These are phyloP conservation scores for Urechis unicinctus DNA, from an alignment of 2,888 invertebrate species.

Conservation along the genomic window DNA sequence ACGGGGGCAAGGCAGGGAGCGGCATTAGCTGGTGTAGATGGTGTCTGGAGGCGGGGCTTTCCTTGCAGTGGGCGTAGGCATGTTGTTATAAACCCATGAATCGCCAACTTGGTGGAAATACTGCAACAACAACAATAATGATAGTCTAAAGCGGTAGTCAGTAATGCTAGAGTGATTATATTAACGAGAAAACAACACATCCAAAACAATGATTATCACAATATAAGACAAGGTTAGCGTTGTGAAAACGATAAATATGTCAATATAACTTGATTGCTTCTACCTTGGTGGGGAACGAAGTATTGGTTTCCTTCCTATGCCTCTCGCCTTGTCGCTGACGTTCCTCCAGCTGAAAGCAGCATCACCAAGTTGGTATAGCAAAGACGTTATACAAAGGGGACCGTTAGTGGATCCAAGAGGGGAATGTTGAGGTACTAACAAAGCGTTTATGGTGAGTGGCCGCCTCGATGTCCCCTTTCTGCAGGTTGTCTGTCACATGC, in stretches of 20 bases:
- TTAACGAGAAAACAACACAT: too few relatives aligned
- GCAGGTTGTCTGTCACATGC: constrained; percentile 51
- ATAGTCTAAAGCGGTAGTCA: too few relatives aligned
- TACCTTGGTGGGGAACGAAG: constrained; percentile 42
- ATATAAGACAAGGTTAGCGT: constrained; percentile 2
- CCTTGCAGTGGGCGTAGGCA: too few relatives aligned
- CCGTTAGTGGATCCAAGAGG: not conserved
- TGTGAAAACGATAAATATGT: not conserved
- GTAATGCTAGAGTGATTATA: too few relatives aligned
- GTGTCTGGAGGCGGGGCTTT: too few relatives aligned
- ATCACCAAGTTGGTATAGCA: not conserved
- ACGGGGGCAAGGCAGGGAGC: too few relatives aligned
- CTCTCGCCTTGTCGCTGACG: constrained; percentile 45
- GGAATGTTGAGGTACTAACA: constrained; percentile 26
- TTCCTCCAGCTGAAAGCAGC: constrained; percentile 40
- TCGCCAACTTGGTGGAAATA: constrained; percentile 39
- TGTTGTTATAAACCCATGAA: constrained; percentile 34
- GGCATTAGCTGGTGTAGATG: too few relatives aligned
- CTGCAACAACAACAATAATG: too few relatives aligned
- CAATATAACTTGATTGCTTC: too few relatives aligned
- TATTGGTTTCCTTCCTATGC: constrained; percentile 37
- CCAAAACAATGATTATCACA: too few relatives aligned
- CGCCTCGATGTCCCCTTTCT: constrained; percentile 46
- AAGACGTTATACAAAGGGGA: too few relatives aligned
- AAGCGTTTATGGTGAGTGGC: constrained; percentile 51